A percentile compares a stretch with the other conserved stretches of the same genome.
phyloP scores from a whole-genome alignment of 1,140 invertebrate genomes.

The Chironomus striatipennis region DNA sequence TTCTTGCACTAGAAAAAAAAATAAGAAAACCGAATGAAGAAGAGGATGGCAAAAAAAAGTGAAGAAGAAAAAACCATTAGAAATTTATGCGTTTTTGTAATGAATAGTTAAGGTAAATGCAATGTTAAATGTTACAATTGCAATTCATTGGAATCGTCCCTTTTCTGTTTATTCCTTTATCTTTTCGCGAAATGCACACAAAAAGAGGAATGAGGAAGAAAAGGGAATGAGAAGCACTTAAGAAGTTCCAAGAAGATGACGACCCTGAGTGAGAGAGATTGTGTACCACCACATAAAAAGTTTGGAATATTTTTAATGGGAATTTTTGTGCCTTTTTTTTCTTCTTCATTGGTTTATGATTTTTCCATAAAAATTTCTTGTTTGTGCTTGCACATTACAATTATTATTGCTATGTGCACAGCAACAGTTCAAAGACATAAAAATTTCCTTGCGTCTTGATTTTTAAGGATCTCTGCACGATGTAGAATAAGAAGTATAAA shows the following conservation, averaged over 20 bases:
- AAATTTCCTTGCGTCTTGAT: background rate
- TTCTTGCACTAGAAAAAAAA: background rate
- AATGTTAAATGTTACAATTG: constrained; percentile 14
- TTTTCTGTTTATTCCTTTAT: background rate
- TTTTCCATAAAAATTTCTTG: constrained; percentile 14
- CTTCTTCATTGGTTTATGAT: constrained; percentile 16
- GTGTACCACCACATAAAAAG: background rate
- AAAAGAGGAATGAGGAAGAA: background rate
- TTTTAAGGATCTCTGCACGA: background rate
- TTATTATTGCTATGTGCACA: background rate
- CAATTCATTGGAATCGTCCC: background rate
- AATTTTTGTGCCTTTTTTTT: background rate
- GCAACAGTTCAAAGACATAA: constrained; percentile 19
- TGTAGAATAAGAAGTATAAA: background rate
- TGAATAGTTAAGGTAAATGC: background rate
- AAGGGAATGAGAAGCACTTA: no score
- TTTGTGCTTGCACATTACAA: background rate
- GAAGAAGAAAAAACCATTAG: constrained; percentile 8
- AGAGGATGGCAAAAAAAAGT: background rate
- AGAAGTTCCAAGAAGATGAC: background rate
- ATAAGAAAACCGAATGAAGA: background rate
- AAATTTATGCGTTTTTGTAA: background rate
- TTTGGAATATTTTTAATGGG: background rate
- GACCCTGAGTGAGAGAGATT: background rate
- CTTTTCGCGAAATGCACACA: background rate